Base-by-base conservation (phyloP, 2,113 vertebrate genomes). In the Lepus americanus region DNA sequence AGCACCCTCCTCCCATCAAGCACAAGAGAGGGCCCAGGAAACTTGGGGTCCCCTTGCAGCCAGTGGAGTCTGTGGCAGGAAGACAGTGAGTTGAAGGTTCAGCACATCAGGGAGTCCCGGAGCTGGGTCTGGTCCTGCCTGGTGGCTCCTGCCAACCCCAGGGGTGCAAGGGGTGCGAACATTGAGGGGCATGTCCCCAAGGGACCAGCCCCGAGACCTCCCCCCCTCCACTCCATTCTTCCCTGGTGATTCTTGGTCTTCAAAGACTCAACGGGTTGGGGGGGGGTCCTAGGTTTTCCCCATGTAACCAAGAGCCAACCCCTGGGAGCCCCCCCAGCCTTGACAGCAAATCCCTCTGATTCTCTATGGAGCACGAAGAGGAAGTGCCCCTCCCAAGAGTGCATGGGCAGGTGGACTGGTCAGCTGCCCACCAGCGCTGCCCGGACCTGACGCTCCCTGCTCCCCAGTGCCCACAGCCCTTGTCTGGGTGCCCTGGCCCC, bases 401-500 rank as follows among this genome's bases (percentile, higher is more conserved):
- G 59, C n/a, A 33, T 63, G 81, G 89, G 91, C 74, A 66, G 87
- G 25, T 27, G 67, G 72, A 51, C 39, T 74, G 74, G 87, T 44
- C 74, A 27, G 73, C 94, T 23, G 0, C 33, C 84, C 93, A 90
- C 89, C 25, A 53, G 73, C 5, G 20, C 94, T 64, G 87, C 82
- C 81, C 82, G 1, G 23, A 66, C 9, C 69, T 92, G 94, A 90
- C 44, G 64, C 9, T 27, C 78, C 85, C 67, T 1, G 0, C 36
- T 36, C 92, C 89, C 76, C 9, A 89, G 78, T 81, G 59, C 74
- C 95, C 95, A 49, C 19, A 55, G 77, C 92, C 94, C 72, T 83
- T 20, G 90, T 39, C 95, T 95, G 96, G 96, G 97, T 97, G 97
- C 94, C 95, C 97, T 29, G 17, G 95, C 72, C 92, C 84, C 89